phyloP scores from a whole-genome alignment of 2,797 vertebrate genomes.

The Eulemur albifrons region DNA sequence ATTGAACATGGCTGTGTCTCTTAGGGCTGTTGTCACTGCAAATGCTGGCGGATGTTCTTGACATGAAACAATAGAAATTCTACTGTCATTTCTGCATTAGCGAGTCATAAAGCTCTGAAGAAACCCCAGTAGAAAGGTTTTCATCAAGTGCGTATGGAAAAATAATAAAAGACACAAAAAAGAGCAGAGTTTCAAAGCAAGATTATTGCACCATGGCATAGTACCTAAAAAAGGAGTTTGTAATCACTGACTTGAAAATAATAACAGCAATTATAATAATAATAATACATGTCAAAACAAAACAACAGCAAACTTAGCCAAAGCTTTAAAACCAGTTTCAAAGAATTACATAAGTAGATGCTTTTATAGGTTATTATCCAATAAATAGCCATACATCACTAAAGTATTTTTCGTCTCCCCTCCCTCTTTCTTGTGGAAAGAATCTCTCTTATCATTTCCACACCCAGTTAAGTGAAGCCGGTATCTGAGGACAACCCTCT shows the following conservation, averaged over 20 bases:
- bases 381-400: background rate
- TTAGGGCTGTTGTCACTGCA: constrained; percentile 64
- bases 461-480: constrained; percentile 1
- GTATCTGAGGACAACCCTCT: constrained; percentile 44
- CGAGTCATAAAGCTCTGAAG: constrained; percentile 65
- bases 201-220: background rate
- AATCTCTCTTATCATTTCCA: constrained; percentile 44
- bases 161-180: constrained; percentile 61
- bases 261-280: background rate
- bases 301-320: background rate
- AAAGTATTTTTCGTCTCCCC: background rate
- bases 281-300: constrained; percentile 36
- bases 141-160: constrained; percentile 52
- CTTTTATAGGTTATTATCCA: constrained; percentile 36
- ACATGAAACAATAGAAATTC: constrained; percentile 74
- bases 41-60: constrained; percentile 67
- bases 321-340: constrained; percentile 34
- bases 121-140: constrained; percentile 73
- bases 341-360: constrained; percentile 34
- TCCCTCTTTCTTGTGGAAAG: constrained; percentile 34
- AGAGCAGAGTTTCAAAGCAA: constrained; percentile 40
- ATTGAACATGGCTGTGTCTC: constrained; percentile 50
- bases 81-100: constrained; percentile 71
- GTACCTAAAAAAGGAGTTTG: constrained; percentile 30
- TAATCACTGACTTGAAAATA: constrained; percentile 36